Base-by-base conservation (phyloP, 2,797 vertebrate genomes). In the Cuculus canorus region DNA sequence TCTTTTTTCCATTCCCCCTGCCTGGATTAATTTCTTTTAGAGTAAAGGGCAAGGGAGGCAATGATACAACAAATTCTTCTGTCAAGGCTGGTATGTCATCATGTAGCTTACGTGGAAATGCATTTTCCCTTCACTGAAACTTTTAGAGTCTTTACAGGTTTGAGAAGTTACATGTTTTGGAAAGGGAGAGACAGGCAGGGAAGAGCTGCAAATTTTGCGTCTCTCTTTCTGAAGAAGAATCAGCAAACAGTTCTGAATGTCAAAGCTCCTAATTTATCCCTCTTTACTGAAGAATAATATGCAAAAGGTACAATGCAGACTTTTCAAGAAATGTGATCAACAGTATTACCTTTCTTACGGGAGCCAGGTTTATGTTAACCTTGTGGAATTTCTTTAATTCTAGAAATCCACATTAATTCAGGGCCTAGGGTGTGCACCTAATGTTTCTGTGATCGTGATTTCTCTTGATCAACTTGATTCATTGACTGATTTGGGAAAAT, bases 401-500 rank as follows among this genome's bases (percentile, higher is more conserved):
- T 72, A 86, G 23, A 56, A 88, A 65, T 43, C 84, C 27, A 65
- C 11, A 39, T n/a, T 66, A 35, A 59, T 90, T 94, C 70, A 56
- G 23, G 56, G 15, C 8, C 33, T 82, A 12, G 66, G 43, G 15
- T 70, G 56, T 12, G 12, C n/a, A 52, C 17, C 22, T 57, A 65
- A 77, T 52, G 13, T 30, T 77, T 92, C 32, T 92, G 5, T 13
- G 59, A 6, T 70, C 28, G 52, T 81, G 16, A 48, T 84, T 79
- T 70, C 19, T 82, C 25, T 78, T 76, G n/a, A 47, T 94, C 47
- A 82, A 48, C 47, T 47, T 85, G 43, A 75, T 75, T 45, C 5
- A 47, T 25, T 91, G 41, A 83, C 21, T 81, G 52, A 80, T 88
- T 54, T 80, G 25, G 56, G 48, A 86, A 91, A 92, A 84, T 60